A percentile compares a stretch with the other conserved stretches of the same genome.
Conservation (phyloP, 2,888 invertebrate species). For the Drosophila greeni region DNA sequence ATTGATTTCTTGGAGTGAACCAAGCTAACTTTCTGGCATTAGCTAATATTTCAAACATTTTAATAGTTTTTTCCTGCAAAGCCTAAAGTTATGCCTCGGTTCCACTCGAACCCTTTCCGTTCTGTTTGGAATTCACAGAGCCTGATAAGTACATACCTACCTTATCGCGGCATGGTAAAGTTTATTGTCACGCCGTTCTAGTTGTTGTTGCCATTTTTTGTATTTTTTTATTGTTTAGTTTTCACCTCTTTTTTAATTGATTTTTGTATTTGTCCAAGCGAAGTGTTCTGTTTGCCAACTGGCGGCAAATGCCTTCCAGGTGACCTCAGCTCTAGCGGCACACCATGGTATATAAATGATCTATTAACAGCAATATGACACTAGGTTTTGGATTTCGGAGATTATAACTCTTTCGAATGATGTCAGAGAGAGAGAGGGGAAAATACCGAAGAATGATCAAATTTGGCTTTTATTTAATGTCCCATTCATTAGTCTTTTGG, state of each 20-base stretch:
- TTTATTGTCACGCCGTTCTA: slow-evolving; percentile 53
- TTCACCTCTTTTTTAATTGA: slow-evolving; percentile 68
- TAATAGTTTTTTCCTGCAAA: slow-evolving; percentile 32
- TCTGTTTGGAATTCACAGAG: slow-evolving; percentile 12
- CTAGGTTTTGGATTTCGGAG: slow-evolving; percentile 6
- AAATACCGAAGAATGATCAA: slow-evolving; percentile 4
- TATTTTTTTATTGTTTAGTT: slow-evolving; percentile 61
- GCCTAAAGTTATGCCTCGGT: slow-evolving; percentile 66
- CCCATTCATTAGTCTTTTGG: slow-evolving; percentile 25
- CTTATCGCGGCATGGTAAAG: slow-evolving; percentile 62
- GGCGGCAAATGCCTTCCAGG: slow-evolving; percentile 48
- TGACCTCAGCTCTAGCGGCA: slow-evolving; percentile 56
- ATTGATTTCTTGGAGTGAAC: no score
- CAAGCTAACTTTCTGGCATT: no score
- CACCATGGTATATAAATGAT: slow-evolving; percentile 6
- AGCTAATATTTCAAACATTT: not conserved
- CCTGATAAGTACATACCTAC: slow-evolving; percentile 50
- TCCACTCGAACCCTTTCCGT: slow-evolving; percentile 29
- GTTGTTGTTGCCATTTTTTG: slow-evolving; percentile 5
- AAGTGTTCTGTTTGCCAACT: slow-evolving; percentile 53
- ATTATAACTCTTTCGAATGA: slow-evolving; percentile 27
- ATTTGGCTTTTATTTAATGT: slow-evolving; percentile 14
- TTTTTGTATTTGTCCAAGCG: slow-evolving; percentile 57
- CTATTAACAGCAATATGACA: slow-evolving; percentile 23
- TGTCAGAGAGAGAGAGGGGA: slow-evolving; percentile 1